Percentiles rank a stretch among this genome's conserved stretches.
Evolutionary conservation across 2,797 vertebrate genomes (phyloP).

Genomic region (Numenius phaeopus): DNA sequence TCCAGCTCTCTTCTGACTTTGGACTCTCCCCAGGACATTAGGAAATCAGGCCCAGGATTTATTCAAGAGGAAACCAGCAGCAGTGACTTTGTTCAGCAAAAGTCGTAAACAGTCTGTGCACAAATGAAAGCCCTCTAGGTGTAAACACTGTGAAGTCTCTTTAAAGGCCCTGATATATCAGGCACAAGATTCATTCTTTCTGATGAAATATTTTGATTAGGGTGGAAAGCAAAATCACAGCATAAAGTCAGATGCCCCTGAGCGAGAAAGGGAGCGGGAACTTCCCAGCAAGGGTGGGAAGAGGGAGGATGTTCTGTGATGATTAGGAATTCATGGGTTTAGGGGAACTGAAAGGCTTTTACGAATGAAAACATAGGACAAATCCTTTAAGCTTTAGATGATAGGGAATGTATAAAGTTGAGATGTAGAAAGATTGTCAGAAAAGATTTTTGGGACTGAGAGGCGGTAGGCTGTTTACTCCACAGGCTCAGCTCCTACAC

Average conservation of each 20-base stretch:
- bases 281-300: not conserved
- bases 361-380: not conserved
- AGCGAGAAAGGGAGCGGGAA: not conserved
- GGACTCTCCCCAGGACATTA: not conserved
- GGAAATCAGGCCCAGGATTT: not conserved
- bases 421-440: not conserved
- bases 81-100: not conserved
- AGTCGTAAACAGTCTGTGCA: not conserved
- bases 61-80: not conserved
- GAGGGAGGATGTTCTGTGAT: not conserved
- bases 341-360: not conserved
- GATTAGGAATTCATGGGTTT: not conserved
- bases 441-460: not conserved
- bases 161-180: not conserved
- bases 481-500: not conserved
- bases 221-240: not conserved
- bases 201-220: not conserved
- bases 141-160: not conserved
- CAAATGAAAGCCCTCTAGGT: not conserved
- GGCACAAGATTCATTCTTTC: not conserved
- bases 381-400: not conserved
- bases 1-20: slow-evolving; percentile 1
- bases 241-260: not conserved
- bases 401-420: rapidly evolving
- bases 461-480: not conserved